phyloP scores from a whole-genome alignment of 2,888 invertebrate genomes.

The Tromatobia lineatoria region DNA sequence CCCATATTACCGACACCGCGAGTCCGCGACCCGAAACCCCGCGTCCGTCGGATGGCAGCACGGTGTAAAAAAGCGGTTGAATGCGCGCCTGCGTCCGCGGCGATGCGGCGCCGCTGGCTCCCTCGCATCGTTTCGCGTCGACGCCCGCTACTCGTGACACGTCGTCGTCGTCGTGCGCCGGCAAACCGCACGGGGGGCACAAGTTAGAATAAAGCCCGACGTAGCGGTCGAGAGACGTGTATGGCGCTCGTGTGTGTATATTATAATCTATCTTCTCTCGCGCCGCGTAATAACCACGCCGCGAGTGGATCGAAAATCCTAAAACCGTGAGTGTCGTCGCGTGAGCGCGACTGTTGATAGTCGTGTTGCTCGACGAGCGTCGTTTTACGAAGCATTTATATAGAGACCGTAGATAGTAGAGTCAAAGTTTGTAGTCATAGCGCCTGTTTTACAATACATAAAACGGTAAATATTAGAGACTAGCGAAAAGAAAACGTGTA shows the following conservation, averaged over 20 bases:
- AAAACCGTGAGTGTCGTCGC: not conserved
- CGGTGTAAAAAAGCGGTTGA: not conserved
- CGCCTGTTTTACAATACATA: not conserved
- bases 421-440: not conserved
- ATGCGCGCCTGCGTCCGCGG: slow-evolving; percentile 52
- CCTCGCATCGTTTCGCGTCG: slow-evolving; percentile 63
- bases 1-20: not conserved
- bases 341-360: not conserved
- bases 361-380: not conserved
- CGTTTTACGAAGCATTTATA: slow-evolving; percentile 2
- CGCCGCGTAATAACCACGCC: not conserved
- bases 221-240: slow-evolving; percentile 25
- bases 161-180: slow-evolving; percentile 67
- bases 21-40: not conserved
- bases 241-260: not conserved
- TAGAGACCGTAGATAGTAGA: not conserved
- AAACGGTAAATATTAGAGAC: not conserved
- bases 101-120: slow-evolving; percentile 44
- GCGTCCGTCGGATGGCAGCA: slow-evolving; percentile 49
- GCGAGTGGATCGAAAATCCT: not conserved
- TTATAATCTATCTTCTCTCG: slow-evolving; percentile 1
- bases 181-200: slow-evolving; percentile 48
- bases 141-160: slow-evolving; percentile 70
- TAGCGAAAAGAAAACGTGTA: too few relatives aligned
- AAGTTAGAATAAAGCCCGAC: slow-evolving; percentile 31